Percentiles rank a stretch among this genome's conserved stretches.
Conservation (phyloP, 2,113 vertebrate species). For the Vimba vimba region DNA sequence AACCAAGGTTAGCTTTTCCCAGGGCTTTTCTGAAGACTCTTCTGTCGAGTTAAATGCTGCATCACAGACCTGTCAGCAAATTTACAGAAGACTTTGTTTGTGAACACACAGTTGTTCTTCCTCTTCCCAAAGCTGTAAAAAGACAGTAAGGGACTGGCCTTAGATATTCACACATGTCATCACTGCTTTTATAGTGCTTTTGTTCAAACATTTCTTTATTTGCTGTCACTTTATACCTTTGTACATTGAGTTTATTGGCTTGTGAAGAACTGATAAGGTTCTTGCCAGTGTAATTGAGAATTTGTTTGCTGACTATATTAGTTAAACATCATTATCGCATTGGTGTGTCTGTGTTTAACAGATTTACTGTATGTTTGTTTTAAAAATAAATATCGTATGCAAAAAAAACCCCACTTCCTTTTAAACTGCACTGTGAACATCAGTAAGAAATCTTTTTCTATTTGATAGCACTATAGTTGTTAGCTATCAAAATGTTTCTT, state of each 20-base stretch:
- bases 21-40: slow-evolving; percentile 21
- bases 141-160: not conserved
- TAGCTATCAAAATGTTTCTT: no score
- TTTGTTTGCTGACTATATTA: slow-evolving; percentile 18
- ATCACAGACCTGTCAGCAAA: slow-evolving; percentile 31
- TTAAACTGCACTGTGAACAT: not conserved
- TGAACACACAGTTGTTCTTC: slow-evolving; percentile 48
- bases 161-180: slow-evolving; percentile 7
- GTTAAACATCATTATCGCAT: slow-evolving; percentile 26
- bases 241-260: slow-evolving; percentile 32
- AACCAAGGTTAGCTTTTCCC: slow-evolving; percentile 51
- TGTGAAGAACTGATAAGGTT: slow-evolving; percentile 25
- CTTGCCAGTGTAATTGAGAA: slow-evolving; percentile 15
- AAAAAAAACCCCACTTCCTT: not conserved
- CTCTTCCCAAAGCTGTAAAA: slow-evolving; percentile 43
- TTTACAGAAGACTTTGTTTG: slow-evolving; percentile 44
- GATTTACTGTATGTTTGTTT: slow-evolving; percentile 42
- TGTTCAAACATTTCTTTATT: slow-evolving; percentile 32
- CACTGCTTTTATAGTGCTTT: slow-evolving; percentile 33
- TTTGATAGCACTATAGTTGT: not conserved
- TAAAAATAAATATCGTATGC: not conserved
- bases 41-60: not conserved
- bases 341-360: slow-evolving; percentile 7
- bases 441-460: not conserved
- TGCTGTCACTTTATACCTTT: slow-evolving; percentile 26